Evolutionary conservation across 2,113 vertebrate species (phyloP).

Genomic region (Acrocephalus arundinaceus): DNA sequence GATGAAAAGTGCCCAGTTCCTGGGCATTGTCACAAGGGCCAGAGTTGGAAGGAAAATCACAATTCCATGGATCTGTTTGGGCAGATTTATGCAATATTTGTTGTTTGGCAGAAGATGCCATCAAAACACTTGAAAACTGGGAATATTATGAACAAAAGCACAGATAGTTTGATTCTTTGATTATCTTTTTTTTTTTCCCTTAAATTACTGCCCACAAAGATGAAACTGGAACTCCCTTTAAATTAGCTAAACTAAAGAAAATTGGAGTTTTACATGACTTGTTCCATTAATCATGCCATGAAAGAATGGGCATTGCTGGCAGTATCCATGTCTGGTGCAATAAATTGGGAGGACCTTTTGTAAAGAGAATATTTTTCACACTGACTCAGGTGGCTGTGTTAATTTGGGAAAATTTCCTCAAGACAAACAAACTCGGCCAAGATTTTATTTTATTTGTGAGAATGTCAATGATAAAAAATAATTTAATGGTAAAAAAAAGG

Average conservation of each 20-base stretch:
- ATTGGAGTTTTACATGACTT: background rate
- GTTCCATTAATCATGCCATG: background rate
- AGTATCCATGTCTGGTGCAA: background rate
- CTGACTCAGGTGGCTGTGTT: background rate
- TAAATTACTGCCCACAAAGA: background rate
- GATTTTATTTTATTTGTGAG: background rate
- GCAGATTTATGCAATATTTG: background rate
- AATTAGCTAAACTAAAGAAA: background rate
- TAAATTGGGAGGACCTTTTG: background rate
- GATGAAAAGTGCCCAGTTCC: background rate
- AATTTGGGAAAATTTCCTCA: background rate
- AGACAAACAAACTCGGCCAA: background rate
- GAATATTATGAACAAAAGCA: background rate
- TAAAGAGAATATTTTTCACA: background rate
- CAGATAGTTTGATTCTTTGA: background rate
- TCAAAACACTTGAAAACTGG: background rate
- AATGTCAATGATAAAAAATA: background rate
- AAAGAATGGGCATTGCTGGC: background rate
- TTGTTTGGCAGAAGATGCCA: background rate
- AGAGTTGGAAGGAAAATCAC: background rate
- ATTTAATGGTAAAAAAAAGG: background rate
- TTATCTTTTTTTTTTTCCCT: background rate
- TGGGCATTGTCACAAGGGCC: background rate
- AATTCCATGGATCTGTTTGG: background rate
- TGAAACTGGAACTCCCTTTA: background rate